These are phyloP conservation scores for Chloroceryle aenea DNA, from an alignment of 2,113 vertebrate genomes.

Conservation along the genomic window DNA sequence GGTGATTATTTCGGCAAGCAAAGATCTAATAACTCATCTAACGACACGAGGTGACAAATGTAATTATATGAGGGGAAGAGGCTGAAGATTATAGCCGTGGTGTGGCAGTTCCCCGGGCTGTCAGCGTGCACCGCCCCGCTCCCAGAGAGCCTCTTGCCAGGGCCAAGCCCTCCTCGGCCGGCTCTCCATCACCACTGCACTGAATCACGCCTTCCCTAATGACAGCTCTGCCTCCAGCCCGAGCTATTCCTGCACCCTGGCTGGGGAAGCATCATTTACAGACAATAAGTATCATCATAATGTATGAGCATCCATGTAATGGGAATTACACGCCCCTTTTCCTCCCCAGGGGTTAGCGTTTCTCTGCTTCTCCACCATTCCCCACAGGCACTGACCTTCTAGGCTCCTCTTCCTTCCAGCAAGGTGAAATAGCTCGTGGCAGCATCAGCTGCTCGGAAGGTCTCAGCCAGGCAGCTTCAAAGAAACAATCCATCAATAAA, in stretches of 20 bases:
- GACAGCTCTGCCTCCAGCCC: not conserved
- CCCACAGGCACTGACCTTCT: slow-evolving; percentile 49
- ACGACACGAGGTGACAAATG: not conserved
- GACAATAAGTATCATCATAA: slow-evolving; percentile 39
- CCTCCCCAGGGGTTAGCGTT: slow-evolving; percentile 26
- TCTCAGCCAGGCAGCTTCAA: not conserved
- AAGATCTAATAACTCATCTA: slow-evolving; percentile 17
- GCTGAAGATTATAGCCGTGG: not conserved
- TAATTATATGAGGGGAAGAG: slow-evolving; percentile 4
- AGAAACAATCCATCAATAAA: not conserved
- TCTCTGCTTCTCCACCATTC: slow-evolving; percentile 13
- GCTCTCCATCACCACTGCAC: not conserved
- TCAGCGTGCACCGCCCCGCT: not conserved
- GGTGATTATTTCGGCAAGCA: slow-evolving; percentile 11
- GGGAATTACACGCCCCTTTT: slow-evolving; percentile 49
- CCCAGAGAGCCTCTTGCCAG: not conserved
- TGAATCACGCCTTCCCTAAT: not conserved
- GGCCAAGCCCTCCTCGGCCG: not conserved
- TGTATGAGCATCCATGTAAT: slow-evolving; percentile 40
- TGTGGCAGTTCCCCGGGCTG: not conserved
- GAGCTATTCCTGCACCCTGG: not conserved
- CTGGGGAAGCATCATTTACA: not conserved
- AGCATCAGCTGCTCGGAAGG: not conserved
- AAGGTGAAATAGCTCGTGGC: slow-evolving; percentile 32
- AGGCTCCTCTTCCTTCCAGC: slow-evolving; percentile 19